Evolutionary conservation across 1,140 invertebrate genomes (phyloP), one percentile per base, ranked within the genome.

Genomic region (Hyposmocoma kahamanoa): DNA sequence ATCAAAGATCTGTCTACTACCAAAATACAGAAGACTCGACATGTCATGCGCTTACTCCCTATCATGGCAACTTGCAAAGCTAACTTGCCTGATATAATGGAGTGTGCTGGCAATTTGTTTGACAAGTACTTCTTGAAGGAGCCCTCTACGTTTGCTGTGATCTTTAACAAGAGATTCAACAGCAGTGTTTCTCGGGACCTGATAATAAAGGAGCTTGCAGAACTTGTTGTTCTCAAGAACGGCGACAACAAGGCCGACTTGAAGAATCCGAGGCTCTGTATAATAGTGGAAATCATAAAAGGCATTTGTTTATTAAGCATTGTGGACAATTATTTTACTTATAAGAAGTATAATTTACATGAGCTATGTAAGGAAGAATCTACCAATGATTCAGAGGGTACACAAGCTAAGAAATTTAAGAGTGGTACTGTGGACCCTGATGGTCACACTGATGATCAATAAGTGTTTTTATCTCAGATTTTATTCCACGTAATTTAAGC

Each of bases 101-200:
- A 83, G 52, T 72, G 68, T 59, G 91, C 91, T 6, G 89, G 90
- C 36, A 66, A 72, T 42, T 68, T 96, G 11, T 90, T 96, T 59
- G 90, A 93, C 47, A 91, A 92, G 62, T 90, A 93, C 73, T 95
- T 96, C 73, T 85, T 90, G 5, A 87, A 91, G 46, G 89, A 92
- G 45, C 85, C 90, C 15, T 91, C 90, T 51, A 93, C 92, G 19
- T 97, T 92, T 87, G 89, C 90, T 26, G 91, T 97, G 48, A 86
- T 94, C 15, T 93, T 93, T 60, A 97, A 96, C 72, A 91, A 91
- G 56, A 90, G 95, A 39, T 94, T 93, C 61, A 97, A 95, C 64
- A 92, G 90, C 62, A 91, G 87, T 55, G 84, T 96, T 10, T 87
- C 90, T 20, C 87, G 92, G 50, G 90, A 91, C 32, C 87, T 91